These are phyloP conservation scores for Orbicella faveolata DNA, from an alignment of 64 coral and sea anemone species.

Conservation along the genomic window DNA sequence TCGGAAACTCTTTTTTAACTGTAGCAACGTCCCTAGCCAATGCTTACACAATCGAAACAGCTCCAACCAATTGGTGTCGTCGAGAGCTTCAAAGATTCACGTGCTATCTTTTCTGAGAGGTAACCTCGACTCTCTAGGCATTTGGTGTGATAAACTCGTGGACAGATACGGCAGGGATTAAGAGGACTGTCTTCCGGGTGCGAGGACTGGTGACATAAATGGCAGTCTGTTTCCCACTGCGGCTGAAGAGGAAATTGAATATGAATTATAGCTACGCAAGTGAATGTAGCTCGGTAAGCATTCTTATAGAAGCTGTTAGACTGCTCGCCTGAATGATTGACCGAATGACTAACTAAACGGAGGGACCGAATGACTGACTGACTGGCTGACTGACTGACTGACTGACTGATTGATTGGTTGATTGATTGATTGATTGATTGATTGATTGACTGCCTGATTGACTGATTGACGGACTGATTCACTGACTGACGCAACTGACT, in stretches of 20 bases:
- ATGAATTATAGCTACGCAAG: background rate
- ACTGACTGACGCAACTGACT: no score
- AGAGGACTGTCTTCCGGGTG: background rate
- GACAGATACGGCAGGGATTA: conserved; percentile 50
- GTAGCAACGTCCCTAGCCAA: background rate
- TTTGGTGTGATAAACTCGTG: conserved; percentile 41
- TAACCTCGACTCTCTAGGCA: conserved; percentile 51
- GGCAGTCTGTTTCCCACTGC: conserved; percentile 5
- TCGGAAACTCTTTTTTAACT: no score
- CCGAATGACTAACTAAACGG: background rate
- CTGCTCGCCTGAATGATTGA: no score
- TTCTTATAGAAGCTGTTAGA: no score
- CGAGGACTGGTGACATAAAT: conserved; percentile 18
- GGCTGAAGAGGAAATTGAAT: conserved; percentile 9
- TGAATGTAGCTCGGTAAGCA: background rate
- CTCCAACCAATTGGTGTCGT: conserved; percentile 56
- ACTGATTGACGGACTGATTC: no score
- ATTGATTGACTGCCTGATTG: no score
- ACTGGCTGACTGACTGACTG: no score
- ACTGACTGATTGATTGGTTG: no score
- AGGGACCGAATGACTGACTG: background rate
- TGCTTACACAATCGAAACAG: conserved; percentile 64
- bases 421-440: no score
- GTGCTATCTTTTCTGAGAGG: conserved; percentile 17
- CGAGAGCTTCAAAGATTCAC: conserved; percentile 31